Percentiles rank a stretch among this genome's conserved stretches.
phyloP scores from a whole-genome alignment of 1,140 invertebrate species.

The Oncopeltus fasciatus region DNA sequence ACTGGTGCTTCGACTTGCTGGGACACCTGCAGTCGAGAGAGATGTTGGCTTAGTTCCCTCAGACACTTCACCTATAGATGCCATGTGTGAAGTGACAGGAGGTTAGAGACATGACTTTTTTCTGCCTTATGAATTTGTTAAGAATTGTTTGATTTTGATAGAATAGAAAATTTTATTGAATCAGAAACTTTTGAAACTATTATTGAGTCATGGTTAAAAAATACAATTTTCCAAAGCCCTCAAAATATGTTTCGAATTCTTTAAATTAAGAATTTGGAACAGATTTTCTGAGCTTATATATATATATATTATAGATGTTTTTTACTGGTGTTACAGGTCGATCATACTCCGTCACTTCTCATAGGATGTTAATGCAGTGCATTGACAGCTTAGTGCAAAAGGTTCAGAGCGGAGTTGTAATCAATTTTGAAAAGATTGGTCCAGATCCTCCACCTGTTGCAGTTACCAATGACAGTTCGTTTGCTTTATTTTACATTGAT shows the following conservation, averaged over 20 bases:
- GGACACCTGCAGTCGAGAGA: constrained; percentile 51
- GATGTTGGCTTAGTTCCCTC: constrained; percentile 63
- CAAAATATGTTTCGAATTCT: no score
- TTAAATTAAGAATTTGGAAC: neutral
- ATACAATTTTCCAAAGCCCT: no score
- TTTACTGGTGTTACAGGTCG: constrained; percentile 52
- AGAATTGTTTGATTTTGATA: no score
- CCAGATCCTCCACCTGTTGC: constrained; percentile 61
- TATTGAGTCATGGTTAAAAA: no score
- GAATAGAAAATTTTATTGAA: no score
- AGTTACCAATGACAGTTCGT: constrained; percentile 28
- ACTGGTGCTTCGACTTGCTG: constrained; percentile 78
- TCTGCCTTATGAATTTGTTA: no score
- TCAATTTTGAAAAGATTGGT: constrained; percentile 93
- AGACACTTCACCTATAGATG: constrained; percentile 85
- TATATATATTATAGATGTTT: no score
- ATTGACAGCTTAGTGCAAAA: constrained; percentile 94
- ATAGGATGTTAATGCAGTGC: constrained; percentile 87
- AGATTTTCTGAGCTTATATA: neutral
- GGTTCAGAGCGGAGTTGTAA: constrained; percentile 92
- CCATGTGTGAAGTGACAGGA: constrained; percentile 98
- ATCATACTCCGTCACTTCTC: constrained; percentile 89
- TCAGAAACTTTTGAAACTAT: no score
- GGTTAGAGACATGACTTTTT: constrained; percentile 52
- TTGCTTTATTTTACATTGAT: no score